Conservation (phyloP, 2,888 invertebrate genomes). For the Drosophila meridiana region DNA sequence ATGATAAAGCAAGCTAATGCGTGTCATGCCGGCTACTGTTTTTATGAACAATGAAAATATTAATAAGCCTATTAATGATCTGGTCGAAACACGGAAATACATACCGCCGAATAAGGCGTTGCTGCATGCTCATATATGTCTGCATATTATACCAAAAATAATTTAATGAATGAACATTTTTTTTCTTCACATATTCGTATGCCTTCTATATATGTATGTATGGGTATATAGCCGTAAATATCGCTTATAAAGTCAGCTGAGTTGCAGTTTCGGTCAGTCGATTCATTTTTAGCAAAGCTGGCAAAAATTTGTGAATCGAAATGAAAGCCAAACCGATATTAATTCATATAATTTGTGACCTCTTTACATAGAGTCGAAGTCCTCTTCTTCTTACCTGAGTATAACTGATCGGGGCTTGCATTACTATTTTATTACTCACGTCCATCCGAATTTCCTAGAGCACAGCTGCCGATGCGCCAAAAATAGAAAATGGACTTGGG, state of each 20-base stretch:
- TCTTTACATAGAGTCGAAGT: neutral
- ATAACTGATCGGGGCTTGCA: slow-evolving; percentile 2
- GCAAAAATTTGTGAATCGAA: slow-evolving; percentile 18
- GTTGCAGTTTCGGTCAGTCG: slow-evolving; percentile 20
- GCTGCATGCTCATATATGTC: slow-evolving; percentile 10
- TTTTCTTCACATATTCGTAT: neutral
- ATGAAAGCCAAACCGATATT: slow-evolving; percentile 1
- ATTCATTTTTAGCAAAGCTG: slow-evolving; percentile 7
- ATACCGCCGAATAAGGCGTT: slow-evolving; percentile 7
- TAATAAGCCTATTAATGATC: slow-evolving; percentile 59
- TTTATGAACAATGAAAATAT: slow-evolving; percentile 52
- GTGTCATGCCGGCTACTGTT: slow-evolving; percentile 62
- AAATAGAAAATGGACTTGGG: slow-evolving; percentile 12
- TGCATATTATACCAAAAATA: slow-evolving; percentile 14
- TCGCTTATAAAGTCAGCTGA: slow-evolving; percentile 18
- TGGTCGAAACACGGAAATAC: slow-evolving; percentile 27
- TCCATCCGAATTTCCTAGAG: neutral
- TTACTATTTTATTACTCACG: neutral
- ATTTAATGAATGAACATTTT: slow-evolving; percentile 35
- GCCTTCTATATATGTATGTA: neutral
- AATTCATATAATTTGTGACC: slow-evolving; percentile 15
- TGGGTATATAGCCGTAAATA: neutral
- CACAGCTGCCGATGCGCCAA: slow-evolving; percentile 25
- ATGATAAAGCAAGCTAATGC: slow-evolving; percentile 60
- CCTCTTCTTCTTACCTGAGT: neutral